Evolutionary conservation across 2,888 invertebrate genomes (phyloP), one percentile per base, ranked within the genome.

Genomic region (Agrochola macilenta): DNA sequence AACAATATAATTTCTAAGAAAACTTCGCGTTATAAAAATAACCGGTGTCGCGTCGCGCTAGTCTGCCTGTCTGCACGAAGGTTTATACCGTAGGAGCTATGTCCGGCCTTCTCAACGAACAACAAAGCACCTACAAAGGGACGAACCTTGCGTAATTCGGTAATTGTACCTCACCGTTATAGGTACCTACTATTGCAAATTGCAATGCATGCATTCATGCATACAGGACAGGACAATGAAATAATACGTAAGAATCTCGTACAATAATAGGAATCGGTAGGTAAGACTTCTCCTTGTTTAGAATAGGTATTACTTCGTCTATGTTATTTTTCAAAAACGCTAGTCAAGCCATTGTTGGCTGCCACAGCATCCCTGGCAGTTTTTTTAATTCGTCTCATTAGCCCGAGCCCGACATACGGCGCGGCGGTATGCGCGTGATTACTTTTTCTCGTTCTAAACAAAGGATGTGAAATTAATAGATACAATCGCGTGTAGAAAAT

Each of bases 401-500:
- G 35, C 26, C n/a, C 70, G 35, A 58, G 35, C 26, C n/a, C 70
- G 35, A 69, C 65, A 60, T 57, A 58, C 58, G 39, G 35, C 26
- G 14, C 49, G 4, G 68, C 20, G 46, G 14, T 57, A 66, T 35
- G 69, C 60, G 74, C 69, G 7, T 80, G 74, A 74, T 69, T 84
- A 26, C 26, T 46, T 65, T 39, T 80, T 74, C 69, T 84, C 61
- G 46, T 52, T 80, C 30, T 58, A 82, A 88, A 91, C 89, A 89
- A 91, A 90, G 82, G 86, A 83, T 85, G 81, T 87, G 87, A 85
- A 87, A 87, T 89, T 76, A 89, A 86, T 57, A 39, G 46, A 73
- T 86, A 86, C 85, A 83, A 82, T 88, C 82, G 58, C 84, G 84
- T 81, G 81, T 72, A 84, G 68, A 68, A 71, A 84, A 84, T 79